Base-by-base conservation (phyloP, 2,113 vertebrate species). In the Orcinus orca region DNA sequence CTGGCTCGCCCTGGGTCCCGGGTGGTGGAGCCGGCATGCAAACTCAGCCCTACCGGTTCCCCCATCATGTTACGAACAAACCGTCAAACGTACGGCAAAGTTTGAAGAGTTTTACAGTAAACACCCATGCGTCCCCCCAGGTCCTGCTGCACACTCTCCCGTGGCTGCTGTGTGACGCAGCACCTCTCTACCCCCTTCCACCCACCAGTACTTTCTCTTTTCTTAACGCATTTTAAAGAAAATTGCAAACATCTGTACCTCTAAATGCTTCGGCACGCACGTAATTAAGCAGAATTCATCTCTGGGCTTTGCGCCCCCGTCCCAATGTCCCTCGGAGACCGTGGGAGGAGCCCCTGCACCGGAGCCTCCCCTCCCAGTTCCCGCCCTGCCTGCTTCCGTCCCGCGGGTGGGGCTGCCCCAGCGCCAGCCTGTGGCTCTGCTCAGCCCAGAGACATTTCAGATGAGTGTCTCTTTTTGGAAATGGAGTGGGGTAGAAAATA, bases 401-500 rank as follows among this genome's bases (percentile, higher is more conserved):
- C 6, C 13, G 29, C 13, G 18, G 82, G 3, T 13, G 15, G 36
- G 47, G 38, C 55, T 33, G 7, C 74, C 67, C 62, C 53, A 6
- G 31, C 21, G 11, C 82, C 70, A 15, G 67, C 47, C 92, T 31
- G 33, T 87, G 44, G 44, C 3, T 18, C 44, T 31, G 9, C 92
- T 90, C 76, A 79, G 87, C 95, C 93, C 38, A 8, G 60, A 76
- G 90, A 96, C 88, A 81, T 96, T 96, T 93, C 58, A 71, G 90
- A 65, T 50, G 65, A 92, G 76, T 41, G 18, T 15, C 25, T 87
- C 93, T 90, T 68, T 97, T 88, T 89, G 96, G 97, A 96, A 96
- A 94, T 6, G 44, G 92, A 96, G 97, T 94, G 97, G 97, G 97
- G 97, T 71, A 95, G 97, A 86, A 97, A 95, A 97, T 93, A 93